Conservation (phyloP, 2,113 vertebrate species). For the Anarhynchus alexandrinus region DNA sequence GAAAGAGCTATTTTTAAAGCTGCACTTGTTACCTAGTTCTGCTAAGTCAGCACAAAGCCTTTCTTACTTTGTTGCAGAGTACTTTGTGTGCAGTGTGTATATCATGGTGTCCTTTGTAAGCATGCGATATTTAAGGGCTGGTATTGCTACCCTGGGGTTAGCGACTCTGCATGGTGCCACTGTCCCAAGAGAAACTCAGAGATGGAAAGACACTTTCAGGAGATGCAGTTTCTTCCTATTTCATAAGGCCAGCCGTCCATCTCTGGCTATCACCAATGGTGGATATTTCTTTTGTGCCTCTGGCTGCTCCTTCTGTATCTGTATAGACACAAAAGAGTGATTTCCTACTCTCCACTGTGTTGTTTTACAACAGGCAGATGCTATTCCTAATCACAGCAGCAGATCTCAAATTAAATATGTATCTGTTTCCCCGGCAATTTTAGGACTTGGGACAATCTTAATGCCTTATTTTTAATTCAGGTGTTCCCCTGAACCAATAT, state of each 20-base stretch:
- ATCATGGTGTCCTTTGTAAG: background rate
- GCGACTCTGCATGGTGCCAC: background rate
- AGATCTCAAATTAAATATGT: background rate
- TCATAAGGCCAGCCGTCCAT: background rate
- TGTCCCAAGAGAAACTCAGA: background rate
- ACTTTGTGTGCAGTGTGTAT: background rate
- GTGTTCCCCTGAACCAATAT: background rate
- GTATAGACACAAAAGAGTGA: background rate
- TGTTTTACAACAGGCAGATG: background rate
- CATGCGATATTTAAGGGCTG: background rate
- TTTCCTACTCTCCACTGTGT: background rate
- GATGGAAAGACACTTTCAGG: background rate
- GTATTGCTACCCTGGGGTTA: background rate
- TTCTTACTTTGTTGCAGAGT: background rate
- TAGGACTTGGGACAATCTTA: background rate
- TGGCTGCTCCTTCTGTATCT: background rate
- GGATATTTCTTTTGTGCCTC: background rate
- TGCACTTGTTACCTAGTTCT: background rate
- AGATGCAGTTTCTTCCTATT: background rate
- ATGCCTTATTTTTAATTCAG: background rate
- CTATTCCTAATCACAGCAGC: background rate
- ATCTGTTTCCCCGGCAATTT: background rate
- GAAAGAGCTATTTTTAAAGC: conserved; percentile 15
- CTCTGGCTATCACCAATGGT: background rate
- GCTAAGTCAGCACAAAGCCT: background rate